Percentiles rank a stretch among this genome's conserved stretches.
Evolutionary conservation across 2,797 vertebrate genomes (phyloP).

Genomic region (Alfaro cultratus): DNA sequence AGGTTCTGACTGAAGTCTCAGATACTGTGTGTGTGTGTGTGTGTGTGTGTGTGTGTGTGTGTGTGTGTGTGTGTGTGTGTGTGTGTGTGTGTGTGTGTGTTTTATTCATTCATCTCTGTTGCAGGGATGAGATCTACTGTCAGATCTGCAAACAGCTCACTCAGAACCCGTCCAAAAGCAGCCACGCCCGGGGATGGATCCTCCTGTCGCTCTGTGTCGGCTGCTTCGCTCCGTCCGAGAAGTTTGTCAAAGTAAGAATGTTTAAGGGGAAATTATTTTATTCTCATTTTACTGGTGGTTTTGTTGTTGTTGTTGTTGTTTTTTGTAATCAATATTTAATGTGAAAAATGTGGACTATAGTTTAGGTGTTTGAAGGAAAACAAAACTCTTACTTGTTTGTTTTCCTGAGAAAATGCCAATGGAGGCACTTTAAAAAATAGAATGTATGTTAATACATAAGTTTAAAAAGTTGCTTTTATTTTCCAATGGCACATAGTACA

Average conservation of each 20-base stretch:
- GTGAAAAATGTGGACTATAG: neutral
- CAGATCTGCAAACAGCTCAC: constrained; percentile 97
- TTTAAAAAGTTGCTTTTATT: no score
- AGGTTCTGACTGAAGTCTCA: neutral
- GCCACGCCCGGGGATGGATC: constrained; percentile 96
- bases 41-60: neutral
- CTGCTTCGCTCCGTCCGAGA: constrained; percentile 95
- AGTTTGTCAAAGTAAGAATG: constrained; percentile 92
- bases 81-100: neutral
- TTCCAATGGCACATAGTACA: neutral
- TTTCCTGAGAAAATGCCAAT: no score
- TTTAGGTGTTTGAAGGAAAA: neutral
- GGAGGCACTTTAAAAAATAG: no score
- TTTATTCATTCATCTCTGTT: neutral
- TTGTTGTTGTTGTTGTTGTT: no score
- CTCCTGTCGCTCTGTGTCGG: constrained; percentile 96
- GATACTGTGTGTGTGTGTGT: neutral
- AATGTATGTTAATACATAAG: no score
- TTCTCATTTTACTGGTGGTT: neutral
- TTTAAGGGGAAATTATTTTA: neutral
- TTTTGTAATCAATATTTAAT: neutral
- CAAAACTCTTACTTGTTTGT: neutral
- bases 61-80: neutral
- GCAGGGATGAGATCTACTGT: constrained; percentile 98
- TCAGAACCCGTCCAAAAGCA: constrained; percentile 97